phyloP scores from a whole-genome alignment of 1,140 invertebrate genomes.

The Trissolcus basalis region DNA sequence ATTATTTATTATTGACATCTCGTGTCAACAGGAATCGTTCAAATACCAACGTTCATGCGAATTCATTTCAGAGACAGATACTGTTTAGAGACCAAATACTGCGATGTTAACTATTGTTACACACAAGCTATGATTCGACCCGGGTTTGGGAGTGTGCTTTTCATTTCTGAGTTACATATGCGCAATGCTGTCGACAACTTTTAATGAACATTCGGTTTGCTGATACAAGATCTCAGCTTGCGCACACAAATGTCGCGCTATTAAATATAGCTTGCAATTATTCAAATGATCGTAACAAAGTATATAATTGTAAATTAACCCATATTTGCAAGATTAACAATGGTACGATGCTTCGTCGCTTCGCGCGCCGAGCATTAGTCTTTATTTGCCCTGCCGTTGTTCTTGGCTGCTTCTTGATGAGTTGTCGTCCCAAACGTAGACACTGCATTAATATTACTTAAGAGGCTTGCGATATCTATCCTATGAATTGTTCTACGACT shows the following conservation, averaged over 20 bases:
- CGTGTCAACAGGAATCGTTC: too few relatives aligned
- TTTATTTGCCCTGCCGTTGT: constrained; percentile 48
- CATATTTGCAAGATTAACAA: constrained; percentile 35
- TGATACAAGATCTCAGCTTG: constrained; percentile 22
- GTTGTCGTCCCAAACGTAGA: constrained; percentile 27
- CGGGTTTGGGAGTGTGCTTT: constrained; percentile 15
- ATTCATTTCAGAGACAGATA: constrained; percentile 4
- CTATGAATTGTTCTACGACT: constrained; percentile 28
- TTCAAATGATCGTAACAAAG: constrained; percentile 51
- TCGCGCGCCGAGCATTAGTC: constrained; percentile 32
- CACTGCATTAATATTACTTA: constrained; percentile 58
- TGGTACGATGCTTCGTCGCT: constrained; percentile 22
- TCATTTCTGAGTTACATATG: constrained; percentile 8
- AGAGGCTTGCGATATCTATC: constrained; percentile 37
- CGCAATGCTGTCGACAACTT: constrained; percentile 5
- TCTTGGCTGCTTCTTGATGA: constrained; percentile 43
- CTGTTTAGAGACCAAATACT: constrained; percentile 26
- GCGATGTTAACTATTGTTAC: constrained; percentile 22
- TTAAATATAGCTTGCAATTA: constrained; percentile 42
- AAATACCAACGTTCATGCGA: too few relatives aligned
- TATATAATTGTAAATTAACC: constrained; percentile 64
- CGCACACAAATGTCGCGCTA: constrained; percentile 10
- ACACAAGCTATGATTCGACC: constrained; percentile 32
- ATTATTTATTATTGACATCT: too few relatives aligned
- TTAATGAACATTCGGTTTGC: constrained; percentile 30